These are phyloP conservation scores for Ciconia maguari DNA, from an alignment of 2,113 vertebrate genomes.

Conservation along the genomic window DNA sequence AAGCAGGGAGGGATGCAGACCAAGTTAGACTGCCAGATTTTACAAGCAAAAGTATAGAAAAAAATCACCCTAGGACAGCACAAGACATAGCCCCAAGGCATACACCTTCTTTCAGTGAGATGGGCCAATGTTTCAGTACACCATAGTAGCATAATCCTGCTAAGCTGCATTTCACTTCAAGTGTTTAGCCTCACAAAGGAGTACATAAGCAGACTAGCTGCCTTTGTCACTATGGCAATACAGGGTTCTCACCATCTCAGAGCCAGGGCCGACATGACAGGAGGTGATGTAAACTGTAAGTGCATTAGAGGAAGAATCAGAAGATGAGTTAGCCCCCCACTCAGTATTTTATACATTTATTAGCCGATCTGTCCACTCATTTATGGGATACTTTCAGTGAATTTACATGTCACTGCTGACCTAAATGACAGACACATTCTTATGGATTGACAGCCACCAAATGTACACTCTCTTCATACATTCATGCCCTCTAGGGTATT, in stretches of 20 bases:
- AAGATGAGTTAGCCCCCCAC: neutral
- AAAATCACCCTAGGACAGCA: neutral
- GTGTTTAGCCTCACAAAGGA: neutral
- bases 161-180: neutral
- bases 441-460: neutral
- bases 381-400: neutral
- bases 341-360: neutral
- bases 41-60: neutral
- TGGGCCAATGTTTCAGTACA: neutral
- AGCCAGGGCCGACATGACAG: neutral
- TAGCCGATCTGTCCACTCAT: neutral
- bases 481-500: neutral
- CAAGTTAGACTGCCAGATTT: neutral
- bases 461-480: neutral
- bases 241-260: neutral
- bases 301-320: neutral
- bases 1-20: neutral
- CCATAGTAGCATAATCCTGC: rapidly evolving
- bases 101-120: neutral
- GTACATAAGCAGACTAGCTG: neutral
- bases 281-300: neutral
- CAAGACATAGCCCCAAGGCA: neutral
- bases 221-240: neutral
- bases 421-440: neutral
- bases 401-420: neutral